Percentiles rank a stretch among this genome's conserved stretches.
Conservation (phyloP, 2,113 vertebrate genomes). For the Rhinoderma darwinii region DNA sequence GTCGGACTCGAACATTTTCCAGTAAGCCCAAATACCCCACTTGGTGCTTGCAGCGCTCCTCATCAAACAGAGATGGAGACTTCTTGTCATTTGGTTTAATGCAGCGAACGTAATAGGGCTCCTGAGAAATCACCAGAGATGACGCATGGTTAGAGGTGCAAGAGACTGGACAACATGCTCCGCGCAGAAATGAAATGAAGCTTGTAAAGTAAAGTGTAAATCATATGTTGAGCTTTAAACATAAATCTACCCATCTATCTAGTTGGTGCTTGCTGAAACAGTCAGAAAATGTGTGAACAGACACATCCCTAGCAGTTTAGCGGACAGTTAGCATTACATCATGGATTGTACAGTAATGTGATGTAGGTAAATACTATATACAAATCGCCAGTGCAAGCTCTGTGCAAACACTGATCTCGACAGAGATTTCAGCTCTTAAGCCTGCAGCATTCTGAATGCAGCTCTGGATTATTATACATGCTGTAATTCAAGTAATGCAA, state of each 20-base stretch:
- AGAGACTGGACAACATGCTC: conserved; percentile 44
- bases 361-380: not conserved
- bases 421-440: not conserved
- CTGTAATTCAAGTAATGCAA: too few species aligned
- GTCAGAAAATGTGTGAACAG: too few species aligned
- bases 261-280: too few species aligned
- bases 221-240: too few species aligned
- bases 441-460: not conserved
- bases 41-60: conserved; percentile 91
- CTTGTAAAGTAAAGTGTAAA: too few species aligned
- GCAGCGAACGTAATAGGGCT: conserved; percentile 97
- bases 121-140: conserved; percentile 71
- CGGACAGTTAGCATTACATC: not conserved
- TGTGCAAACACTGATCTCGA: not conserved
- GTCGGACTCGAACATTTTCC: conserved; percentile 92
- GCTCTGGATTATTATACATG: not conserved
- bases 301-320: too few species aligned
- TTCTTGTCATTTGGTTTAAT: conserved; percentile 98
- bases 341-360: not conserved
- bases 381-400: not conserved
- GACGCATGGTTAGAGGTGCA: conserved; percentile 55
- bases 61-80: conserved; percentile 90
- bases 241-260: too few species aligned
- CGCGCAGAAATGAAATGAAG: too few species aligned
- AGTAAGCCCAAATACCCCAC: conserved; percentile 95